Percentiles rank a stretch among this genome's conserved stretches.
These are phyloP conservation scores for Cerceris rybyensis DNA, from an alignment of 2,888 invertebrate genomes.

Conservation along the genomic window DNA sequence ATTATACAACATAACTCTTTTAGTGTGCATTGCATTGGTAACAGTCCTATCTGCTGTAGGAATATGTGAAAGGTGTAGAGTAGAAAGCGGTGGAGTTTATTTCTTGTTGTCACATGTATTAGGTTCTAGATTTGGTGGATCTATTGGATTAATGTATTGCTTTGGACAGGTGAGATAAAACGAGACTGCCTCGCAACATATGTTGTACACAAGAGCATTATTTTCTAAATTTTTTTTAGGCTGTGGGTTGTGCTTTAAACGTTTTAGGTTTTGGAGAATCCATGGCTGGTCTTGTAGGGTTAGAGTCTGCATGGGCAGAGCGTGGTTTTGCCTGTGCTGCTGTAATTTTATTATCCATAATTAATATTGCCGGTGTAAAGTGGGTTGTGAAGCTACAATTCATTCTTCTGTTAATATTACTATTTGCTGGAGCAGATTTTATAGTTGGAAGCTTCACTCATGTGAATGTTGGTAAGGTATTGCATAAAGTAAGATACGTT, in stretches of 20 bases:
- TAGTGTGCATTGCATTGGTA: constrained; percentile 94
- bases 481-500: neutral
- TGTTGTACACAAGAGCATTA: constrained; percentile 20
- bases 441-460: constrained; percentile 95
- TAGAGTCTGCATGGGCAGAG: constrained; percentile 90
- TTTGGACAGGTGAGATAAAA: constrained; percentile 91
- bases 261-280: constrained; percentile 99
- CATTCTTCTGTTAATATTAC: constrained; percentile 91
- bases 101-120: constrained; percentile 96
- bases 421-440: constrained; percentile 95
- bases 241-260: constrained; percentile 97
- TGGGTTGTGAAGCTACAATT: constrained; percentile 99
- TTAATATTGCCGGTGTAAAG: constrained; percentile 98
- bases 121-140: constrained; percentile 96
- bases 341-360: constrained; percentile 92
- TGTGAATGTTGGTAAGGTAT: constrained; percentile 86
- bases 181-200: constrained; percentile 12
- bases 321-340: constrained; percentile 94
- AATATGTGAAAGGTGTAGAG: constrained; percentile 96
- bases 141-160: constrained; percentile 96
- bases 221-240: constrained; percentile 84
- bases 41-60: constrained; percentile 97
- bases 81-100: constrained; percentile 99
- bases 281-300: constrained; percentile 92
- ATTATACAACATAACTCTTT: constrained; percentile 71